Evolutionary conservation across 1,140 invertebrate species (phyloP).

Genomic region (Drosophila orosa): DNA sequence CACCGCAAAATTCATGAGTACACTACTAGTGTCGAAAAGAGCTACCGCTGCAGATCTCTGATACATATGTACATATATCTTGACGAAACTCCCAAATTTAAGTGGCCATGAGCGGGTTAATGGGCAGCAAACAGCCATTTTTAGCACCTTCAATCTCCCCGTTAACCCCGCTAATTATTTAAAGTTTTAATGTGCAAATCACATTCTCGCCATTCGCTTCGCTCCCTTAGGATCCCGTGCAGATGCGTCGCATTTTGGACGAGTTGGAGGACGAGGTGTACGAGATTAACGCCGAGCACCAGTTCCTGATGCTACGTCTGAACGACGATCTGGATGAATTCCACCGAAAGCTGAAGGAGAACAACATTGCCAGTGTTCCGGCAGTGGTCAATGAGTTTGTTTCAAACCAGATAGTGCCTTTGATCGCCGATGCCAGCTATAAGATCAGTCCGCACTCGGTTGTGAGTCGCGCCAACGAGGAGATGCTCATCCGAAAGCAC

Average conservation of each 20-base stretch:
- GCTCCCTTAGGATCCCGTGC: constrained; percentile 64
- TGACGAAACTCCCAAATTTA: background rate
- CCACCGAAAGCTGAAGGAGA: constrained; percentile 54
- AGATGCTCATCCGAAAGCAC: constrained; percentile 78
- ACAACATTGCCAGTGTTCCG: constrained; percentile 52
- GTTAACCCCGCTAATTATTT: background rate
- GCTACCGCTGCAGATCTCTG: no score
- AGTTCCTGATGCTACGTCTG: constrained; percentile 65
- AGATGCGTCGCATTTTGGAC: constrained; percentile 77
- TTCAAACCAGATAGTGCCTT: constrained; percentile 67
- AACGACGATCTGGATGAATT: constrained; percentile 66
- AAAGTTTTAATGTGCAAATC: constrained; percentile 7
- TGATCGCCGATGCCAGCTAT: constrained; percentile 61
- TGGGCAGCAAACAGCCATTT: background rate
- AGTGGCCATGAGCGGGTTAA: constrained; percentile 7
- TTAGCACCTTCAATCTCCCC: constrained; percentile 8
- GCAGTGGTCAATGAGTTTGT: constrained; percentile 61
- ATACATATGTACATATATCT: no score
- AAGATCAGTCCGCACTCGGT: constrained; percentile 63
- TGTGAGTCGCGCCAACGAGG: constrained; percentile 61
- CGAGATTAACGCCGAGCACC: constrained; percentile 79
- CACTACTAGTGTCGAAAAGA: no score
- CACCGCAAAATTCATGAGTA: no score
- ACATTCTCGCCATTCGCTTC: constrained; percentile 2
- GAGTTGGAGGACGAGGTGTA: constrained; percentile 77